Conservation (phyloP, 30 jellyfish, hydroid and myxozoan species). For the Hydractinia symbiolongicarpus region DNA sequence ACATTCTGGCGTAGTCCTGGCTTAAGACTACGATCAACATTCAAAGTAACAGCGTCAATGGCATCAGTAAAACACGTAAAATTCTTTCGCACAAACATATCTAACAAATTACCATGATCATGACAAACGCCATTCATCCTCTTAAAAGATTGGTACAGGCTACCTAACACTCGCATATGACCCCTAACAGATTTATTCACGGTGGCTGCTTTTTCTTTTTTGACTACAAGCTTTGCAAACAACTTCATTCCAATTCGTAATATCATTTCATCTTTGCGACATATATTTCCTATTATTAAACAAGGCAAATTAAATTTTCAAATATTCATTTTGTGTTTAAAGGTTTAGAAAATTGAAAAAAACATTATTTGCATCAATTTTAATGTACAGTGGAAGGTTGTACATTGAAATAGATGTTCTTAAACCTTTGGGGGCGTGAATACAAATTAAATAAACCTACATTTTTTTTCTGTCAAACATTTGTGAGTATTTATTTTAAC, state of each 20-base stretch:
- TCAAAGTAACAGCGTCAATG: neutral
- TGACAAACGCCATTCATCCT: neutral
- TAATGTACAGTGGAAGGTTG: too few relatives aligned
- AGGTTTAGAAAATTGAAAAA: too few relatives aligned
- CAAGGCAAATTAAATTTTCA: too few relatives aligned
- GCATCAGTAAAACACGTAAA: conserved; percentile 5
- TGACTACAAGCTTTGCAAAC: neutral
- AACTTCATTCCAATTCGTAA: conserved; percentile 4
- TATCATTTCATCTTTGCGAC: conserved; percentile 1
- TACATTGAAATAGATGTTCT: too few relatives aligned
- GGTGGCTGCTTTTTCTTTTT: conserved; percentile 2
- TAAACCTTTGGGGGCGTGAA: too few relatives aligned
- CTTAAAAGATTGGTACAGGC: conserved; percentile 12
- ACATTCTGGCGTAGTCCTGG: neutral
- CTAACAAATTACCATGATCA: neutral
- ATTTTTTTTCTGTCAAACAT: too few relatives aligned
- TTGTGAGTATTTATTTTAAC: too few relatives aligned
- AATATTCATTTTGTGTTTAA: too few relatives aligned
- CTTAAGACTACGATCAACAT: conserved; percentile 2
- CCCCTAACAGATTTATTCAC: conserved; percentile 8
- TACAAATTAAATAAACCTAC: too few relatives aligned
- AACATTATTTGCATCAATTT: too few relatives aligned
- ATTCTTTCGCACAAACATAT: conserved; percentile 4
- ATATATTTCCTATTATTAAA: neutral
- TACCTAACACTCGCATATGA: conserved; percentile 6